phyloP scores from a whole-genome alignment of 2,888 invertebrate genomes.

The Vandiemenella viatica region DNA sequence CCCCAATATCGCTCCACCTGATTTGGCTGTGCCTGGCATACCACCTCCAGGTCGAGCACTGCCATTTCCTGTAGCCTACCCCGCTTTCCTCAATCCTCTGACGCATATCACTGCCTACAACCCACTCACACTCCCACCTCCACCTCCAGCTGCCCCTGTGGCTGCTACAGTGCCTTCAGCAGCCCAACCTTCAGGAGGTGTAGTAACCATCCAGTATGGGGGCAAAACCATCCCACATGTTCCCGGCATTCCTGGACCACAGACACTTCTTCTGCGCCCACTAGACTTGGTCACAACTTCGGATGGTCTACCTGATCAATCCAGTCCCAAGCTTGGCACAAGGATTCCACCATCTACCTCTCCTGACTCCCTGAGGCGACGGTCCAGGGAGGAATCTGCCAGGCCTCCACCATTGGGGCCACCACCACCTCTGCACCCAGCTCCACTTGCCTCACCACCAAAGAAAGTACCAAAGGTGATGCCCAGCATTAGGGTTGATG shows the following conservation, averaged over 20 bases:
- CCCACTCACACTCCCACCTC: slow-evolving; percentile 41
- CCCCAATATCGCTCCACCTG: slow-evolving; percentile 37
- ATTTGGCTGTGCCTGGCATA: slow-evolving; percentile 32
- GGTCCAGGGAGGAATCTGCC: too few relatives aligned
- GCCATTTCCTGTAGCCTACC: slow-evolving; percentile 14
- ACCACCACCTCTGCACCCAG: slow-evolving; percentile 2
- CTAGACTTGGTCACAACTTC: too few relatives aligned
- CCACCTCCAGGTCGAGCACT: slow-evolving; percentile 26
- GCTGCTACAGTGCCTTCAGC: not conserved
- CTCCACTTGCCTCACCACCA: not conserved
- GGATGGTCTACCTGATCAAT: too few relatives aligned
- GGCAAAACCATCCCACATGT: slow-evolving; percentile 72
- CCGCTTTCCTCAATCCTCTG: slow-evolving; percentile 36
- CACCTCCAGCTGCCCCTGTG: not conserved
- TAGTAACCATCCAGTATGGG: slow-evolving; percentile 46
- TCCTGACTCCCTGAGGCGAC: too few relatives aligned
- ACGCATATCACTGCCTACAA: slow-evolving; percentile 55
- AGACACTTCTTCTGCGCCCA: slow-evolving; percentile 26
- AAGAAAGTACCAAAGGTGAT: slow-evolving; percentile 3
- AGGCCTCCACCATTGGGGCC: slow-evolving; percentile 7
- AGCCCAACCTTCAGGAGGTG: slow-evolving; percentile 37
- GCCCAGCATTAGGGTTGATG: slow-evolving; percentile 12
- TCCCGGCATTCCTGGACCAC: slow-evolving; percentile 76
- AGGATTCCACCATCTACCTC: too few relatives aligned
- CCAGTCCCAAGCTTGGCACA: too few relatives aligned